Evolutionary conservation across 2,797 vertebrate genomes (phyloP).

Genomic region (Sebastes iracundus): DNA sequence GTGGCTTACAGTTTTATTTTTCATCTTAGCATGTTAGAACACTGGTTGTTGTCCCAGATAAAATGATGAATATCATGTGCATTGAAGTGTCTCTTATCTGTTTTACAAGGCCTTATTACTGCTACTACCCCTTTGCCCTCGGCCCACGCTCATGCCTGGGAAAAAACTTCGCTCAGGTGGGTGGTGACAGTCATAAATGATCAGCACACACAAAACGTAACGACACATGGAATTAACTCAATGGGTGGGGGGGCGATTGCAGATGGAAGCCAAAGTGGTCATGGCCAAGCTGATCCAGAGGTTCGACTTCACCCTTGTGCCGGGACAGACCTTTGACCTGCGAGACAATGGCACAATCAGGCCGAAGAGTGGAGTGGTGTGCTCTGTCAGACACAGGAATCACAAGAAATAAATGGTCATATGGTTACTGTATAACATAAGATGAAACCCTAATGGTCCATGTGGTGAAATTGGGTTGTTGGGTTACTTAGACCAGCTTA

Average conservation of each 20-base stretch:
- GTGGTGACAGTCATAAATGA: neutral
- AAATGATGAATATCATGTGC: neutral
- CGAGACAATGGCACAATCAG: slow-evolving; percentile 83
- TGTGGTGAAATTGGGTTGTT: neutral
- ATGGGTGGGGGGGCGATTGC: slow-evolving; percentile 3
- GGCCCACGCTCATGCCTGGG: slow-evolving; percentile 91
- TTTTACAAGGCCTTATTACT: slow-evolving; percentile 86
- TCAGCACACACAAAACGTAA: neutral
- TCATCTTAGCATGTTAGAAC: neutral
- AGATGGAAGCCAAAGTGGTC: slow-evolving; percentile 94
- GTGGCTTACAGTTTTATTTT: slow-evolving; percentile 1
- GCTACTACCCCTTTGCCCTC: slow-evolving; percentile 91
- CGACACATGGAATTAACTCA: neutral
- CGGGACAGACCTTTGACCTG: slow-evolving; percentile 86
- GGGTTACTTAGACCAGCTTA: neutral
- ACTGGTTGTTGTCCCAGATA: neutral
- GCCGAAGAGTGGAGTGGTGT: slow-evolving; percentile 87
- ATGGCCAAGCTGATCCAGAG: slow-evolving; percentile 94
- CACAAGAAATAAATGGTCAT: neutral
- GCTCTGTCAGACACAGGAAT: slow-evolving; percentile 78
- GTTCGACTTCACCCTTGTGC: slow-evolving; percentile 86
- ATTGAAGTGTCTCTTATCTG: neutral
- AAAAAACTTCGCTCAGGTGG: slow-evolving; percentile 91
- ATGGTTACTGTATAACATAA: neutral
- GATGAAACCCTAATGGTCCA: neutral